Evolutionary conservation across 1,140 invertebrate genomes (phyloP), one percentile per base, ranked within the genome.

Genomic region (Phthorimaea operculella): DNA sequence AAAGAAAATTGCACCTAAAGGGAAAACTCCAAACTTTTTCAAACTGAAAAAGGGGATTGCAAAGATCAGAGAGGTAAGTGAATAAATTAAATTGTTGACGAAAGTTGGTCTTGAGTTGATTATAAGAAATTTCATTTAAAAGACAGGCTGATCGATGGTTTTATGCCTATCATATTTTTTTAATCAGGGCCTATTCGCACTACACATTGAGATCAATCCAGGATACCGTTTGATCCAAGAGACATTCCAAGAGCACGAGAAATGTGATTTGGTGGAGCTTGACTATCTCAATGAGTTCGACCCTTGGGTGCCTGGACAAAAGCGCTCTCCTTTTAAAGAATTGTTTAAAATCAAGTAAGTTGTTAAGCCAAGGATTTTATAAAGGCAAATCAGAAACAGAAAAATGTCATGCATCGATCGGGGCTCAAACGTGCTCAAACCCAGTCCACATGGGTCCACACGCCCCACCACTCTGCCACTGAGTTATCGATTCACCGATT

Each of bases 181-280:
- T 50, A 10, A 56, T 7, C 61, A 83, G 80, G 78, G 76, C 52
- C 55, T 76, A 0, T 81, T 80, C 60, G 80, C 78, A 1, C 70
- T 74, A 33, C 77, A 81, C 49, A 63, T 68, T 0, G 60, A 75
- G 0, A 50, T 66, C 7, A 74, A 73, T 14, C 62, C 72, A 12
- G 66, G 76, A 0, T 81, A 80, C 54, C 60, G 72, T 14, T 66
- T 65, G 4, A 67, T 79, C 7, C 74, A 80, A 47, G 51, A 74
- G 44, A 77, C 77, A 0, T 83, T 79, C 21, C 50, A 64, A 9
- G 78, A 80, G 52, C 68, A 51, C 6, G 80, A 83, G 55, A 83
- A 83, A 52, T 83, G 80, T 57, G 78, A 79, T 39, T 54, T 83
- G 8, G 63, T 68, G n/a, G 70, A 73, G 48, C 61, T 83, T 14